These are phyloP conservation scores for Lacerta viridis DNA, from an alignment of 2,797 vertebrate species.

Conservation along the genomic window DNA sequence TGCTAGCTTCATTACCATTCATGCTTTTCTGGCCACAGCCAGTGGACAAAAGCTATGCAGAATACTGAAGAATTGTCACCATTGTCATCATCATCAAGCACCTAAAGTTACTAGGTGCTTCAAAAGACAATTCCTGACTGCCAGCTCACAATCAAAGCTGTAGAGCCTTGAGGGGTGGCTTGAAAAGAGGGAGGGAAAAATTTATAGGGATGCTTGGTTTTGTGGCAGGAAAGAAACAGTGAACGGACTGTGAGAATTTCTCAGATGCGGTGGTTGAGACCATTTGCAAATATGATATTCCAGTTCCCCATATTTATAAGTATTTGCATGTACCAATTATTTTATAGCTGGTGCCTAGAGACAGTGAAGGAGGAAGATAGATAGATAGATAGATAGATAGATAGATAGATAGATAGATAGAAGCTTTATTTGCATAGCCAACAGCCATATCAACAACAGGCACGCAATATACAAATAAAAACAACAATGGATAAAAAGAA, in stretches of 20 bases:
- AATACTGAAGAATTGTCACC: neutral
- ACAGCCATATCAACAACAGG: no score
- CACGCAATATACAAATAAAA: no score
- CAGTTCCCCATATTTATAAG: neutral
- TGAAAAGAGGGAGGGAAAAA: neutral
- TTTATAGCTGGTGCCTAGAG: neutral
- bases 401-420: no score
- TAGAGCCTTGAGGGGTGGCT: neutral
- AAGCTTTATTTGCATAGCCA: no score
- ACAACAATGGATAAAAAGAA: no score
- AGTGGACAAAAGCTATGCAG: slow-evolving; percentile 1
- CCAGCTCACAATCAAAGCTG: neutral
- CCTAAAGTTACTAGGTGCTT: neutral
- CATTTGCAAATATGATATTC: neutral
- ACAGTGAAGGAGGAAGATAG: neutral
- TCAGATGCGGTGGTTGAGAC: neutral
- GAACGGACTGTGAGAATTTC: neutral
- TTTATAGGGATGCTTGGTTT: neutral
- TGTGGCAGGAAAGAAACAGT: neutral
- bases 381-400: no score
- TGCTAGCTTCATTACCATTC: neutral
- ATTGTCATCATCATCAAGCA: neutral
- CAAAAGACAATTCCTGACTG: neutral
- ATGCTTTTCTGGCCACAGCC: neutral
- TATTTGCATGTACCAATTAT: neutral